These are phyloP conservation scores for Hypomesus transpacificus DNA, from an alignment of 2,113 vertebrate genomes.

Conservation along the genomic window DNA sequence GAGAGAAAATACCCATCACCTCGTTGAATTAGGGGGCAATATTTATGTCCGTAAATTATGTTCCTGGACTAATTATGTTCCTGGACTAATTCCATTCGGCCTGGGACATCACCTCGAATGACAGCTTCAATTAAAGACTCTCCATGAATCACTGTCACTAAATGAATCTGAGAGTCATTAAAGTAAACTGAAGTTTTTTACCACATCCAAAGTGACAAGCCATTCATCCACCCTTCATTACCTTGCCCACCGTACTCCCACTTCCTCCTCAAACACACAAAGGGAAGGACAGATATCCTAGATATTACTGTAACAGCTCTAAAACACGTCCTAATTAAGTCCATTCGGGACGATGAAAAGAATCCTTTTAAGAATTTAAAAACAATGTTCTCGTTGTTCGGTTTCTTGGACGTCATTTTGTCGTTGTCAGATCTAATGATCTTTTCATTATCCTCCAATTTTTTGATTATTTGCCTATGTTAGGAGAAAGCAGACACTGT, in stretches of 20 bases:
- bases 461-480: too few species aligned
- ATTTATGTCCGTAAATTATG: constrained; percentile 29
- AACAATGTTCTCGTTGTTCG: neutral
- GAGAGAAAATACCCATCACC: constrained; percentile 30
- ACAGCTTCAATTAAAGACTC: constrained; percentile 32
- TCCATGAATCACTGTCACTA: constrained; percentile 44
- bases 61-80: constrained; percentile 32
- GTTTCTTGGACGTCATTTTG: neutral
- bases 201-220: constrained; percentile 24
- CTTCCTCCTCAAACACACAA: constrained; percentile 9
- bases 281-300: constrained; percentile 24
- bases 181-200: constrained; percentile 34
- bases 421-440: too few species aligned
- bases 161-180: constrained; percentile 33
- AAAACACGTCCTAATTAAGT: constrained; percentile 14
- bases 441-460: too few species aligned
- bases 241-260: constrained; percentile 13
- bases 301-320: constrained; percentile 17
- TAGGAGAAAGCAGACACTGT: too few species aligned
- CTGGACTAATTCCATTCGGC: constrained; percentile 31
- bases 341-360: neutral
- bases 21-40: constrained; percentile 38
- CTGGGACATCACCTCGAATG: constrained; percentile 30
- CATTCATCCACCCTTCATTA: constrained; percentile 36
- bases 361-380: constrained; percentile 11